These are phyloP conservation scores for Ectemnius lituratus DNA, from an alignment of 2,888 invertebrate species.

Conservation along the genomic window DNA sequence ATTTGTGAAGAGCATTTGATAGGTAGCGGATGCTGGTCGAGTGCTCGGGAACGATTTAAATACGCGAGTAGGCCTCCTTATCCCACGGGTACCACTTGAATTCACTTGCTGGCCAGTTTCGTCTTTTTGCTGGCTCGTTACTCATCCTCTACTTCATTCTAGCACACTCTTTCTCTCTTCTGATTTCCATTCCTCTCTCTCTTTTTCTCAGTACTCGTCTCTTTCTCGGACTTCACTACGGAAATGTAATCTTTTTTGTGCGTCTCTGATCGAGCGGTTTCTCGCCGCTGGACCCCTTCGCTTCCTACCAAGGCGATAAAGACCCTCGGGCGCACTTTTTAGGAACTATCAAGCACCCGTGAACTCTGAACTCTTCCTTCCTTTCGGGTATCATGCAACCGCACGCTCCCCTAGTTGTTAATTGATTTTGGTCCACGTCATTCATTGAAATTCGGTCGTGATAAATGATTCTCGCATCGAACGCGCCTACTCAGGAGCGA, in stretches of 20 bases:
- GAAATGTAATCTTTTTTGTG: slow-evolving; percentile 19
- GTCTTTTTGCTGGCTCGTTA: slow-evolving; percentile 30
- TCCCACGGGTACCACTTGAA: slow-evolving; percentile 41
- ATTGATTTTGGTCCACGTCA: slow-evolving; percentile 19
- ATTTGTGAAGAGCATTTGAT: background rate
- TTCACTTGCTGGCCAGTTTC: slow-evolving; percentile 28
- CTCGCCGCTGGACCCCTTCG: background rate
- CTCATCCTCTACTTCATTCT: slow-evolving; percentile 9
- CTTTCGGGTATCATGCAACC: background rate
- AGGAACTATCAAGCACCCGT: slow-evolving; percentile 5
- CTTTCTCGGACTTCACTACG: slow-evolving; percentile 4
- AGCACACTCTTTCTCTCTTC: slow-evolving; percentile 20
- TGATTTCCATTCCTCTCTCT: slow-evolving; percentile 15
- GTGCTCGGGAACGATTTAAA: slow-evolving; percentile 37
- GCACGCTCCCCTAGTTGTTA: background rate
- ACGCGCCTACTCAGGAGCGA: background rate
- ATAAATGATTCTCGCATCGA: background rate
- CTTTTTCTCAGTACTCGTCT: background rate
- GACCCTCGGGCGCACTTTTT: slow-evolving; percentile 24
- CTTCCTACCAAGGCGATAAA: slow-evolving; percentile 11
- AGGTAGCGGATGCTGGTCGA: slow-evolving; percentile 15
- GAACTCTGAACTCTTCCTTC: slow-evolving; percentile 37
- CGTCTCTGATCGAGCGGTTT: background rate
- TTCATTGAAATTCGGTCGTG: too few species aligned
- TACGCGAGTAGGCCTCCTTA: slow-evolving; percentile 38